Base-by-base conservation (phyloP, 2,797 vertebrate genomes). In the Ctenopoma multispine region DNA sequence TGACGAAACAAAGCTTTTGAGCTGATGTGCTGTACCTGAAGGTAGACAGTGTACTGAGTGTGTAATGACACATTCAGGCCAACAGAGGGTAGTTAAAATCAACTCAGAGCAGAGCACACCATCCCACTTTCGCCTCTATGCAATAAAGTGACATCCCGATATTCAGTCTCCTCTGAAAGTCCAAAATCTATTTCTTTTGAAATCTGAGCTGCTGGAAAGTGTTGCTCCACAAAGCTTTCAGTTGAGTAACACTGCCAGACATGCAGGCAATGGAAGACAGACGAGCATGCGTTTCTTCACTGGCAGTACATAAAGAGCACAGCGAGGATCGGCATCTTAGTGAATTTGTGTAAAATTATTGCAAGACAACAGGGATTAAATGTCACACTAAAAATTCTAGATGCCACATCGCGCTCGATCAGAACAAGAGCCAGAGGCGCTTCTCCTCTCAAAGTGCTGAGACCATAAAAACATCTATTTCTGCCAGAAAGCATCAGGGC, bases 61-160 rank as follows among this genome's bases (percentile, higher is more conserved):
- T 92, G 93, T 82, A 93, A 84, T 92, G 85, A 84, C 89, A 81
- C 44, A 56, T 75, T 86, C 49, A 83, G 79, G 67, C 93, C 94
- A 92, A 87, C 76, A 94, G 94, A 92, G 91, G 92, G 92, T 82
- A 76, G 84, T 92, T 92, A 88, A 85, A 75, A 89, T 80, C 90
- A 87, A 89, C 80, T 79, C 57, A 80, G 59, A 81, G 73, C 79
- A 44, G 31, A 73, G 62, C 51, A 63, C 63, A 50, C 40, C 1
- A 46, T 57, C 43, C 72, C 29, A 38, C 38, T 64, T 61, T 51
- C 48, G 56, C 48, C 62, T 59, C 64, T 47, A 14, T 2, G 60
- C 29, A 72, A 67, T 24, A 34, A 3, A 7, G 23, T 38, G 61
- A 44, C 13, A 48, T 53, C n/a, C 46, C 2, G 1, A 6, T 40